Base-by-base conservation (phyloP, 2,888 invertebrate species). In the Hypercompe scribonia region DNA sequence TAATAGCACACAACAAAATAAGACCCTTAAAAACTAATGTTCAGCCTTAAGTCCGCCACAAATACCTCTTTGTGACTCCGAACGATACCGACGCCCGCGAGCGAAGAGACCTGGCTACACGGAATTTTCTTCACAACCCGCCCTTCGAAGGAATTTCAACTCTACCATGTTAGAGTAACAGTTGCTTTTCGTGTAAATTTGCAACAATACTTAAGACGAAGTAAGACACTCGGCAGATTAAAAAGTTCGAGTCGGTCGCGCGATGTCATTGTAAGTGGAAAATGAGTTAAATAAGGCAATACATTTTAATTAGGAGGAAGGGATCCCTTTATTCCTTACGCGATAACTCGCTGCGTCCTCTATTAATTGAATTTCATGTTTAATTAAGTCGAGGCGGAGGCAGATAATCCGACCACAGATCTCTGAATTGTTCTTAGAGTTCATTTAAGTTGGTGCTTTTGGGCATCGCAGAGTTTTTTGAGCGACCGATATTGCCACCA, bases 241-340 rank as follows among this genome's bases (percentile, higher is more conserved):
- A 95, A 95, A 95, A 95, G 95, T 95, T 95, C 71, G 93, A 94
- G 92, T 90, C 93, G 93, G 93, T 93, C 94, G 92, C 92, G 92
- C 94, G 92, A 91, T 93, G 94, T 95, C 95, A 94, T 93, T 95
- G 94, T 94, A 92, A 95, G 94, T 94, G 92, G 95, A 94, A 95
- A 95, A 95, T 95, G 95, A 95, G 95, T 95, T 95, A 94, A 95
- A 95, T 95, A 95, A 95, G 93, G 95, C 95, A 95, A 95, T 95
- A 95, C 94, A 95, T 95, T 95, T 95, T 95, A 95, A 95, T 95
- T 95, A 95, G 95, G 91, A 92, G 90, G 93, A 93, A 92, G 93
- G 94, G 93, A 91, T 92, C 92, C 94, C 94, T 94, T 95, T 94
- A 94, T 95, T 94, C 94, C 91, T 90, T 90, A 89, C 91, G 94